Conservation (phyloP, 2,888 invertebrate species). For the Molanna angustata region DNA sequence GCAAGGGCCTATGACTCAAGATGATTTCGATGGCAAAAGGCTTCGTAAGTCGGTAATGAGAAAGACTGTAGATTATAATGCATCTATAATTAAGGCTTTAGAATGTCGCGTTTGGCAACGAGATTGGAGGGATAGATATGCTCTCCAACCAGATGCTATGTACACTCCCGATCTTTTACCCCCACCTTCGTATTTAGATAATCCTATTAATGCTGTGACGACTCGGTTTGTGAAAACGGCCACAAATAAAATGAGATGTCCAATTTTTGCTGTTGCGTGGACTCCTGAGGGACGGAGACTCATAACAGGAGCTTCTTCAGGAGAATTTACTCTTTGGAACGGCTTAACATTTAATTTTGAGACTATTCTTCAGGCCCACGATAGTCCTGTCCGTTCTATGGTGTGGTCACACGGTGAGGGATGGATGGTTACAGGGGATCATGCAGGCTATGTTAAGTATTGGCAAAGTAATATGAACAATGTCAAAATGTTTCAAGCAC, state of each 20-base stretch:
- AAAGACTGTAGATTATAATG: conserved; percentile 97
- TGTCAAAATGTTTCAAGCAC: conserved; percentile 99
- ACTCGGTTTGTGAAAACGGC: conserved; percentile 97
- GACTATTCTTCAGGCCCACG: conserved; percentile 99
- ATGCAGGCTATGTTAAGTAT: conserved; percentile 98
- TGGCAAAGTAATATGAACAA: conserved; percentile 99
- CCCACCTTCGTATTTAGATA: conserved; percentile 90
- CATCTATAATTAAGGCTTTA: conserved; percentile 87
- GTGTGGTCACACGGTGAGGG: conserved; percentile 99
- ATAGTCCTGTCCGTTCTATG: conserved; percentile 98
- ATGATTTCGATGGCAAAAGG: conserved; percentile 94
- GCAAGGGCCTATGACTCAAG: conserved; percentile 64
- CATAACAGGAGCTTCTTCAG: conserved; percentile 98
- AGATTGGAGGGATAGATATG: conserved; percentile 83
- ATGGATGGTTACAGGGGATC: conserved; percentile 99
- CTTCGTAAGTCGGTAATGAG: conserved; percentile 94
- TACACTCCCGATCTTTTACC: conserved; percentile 93
- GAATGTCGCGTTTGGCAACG: conserved; percentile 96
- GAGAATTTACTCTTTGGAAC: conserved; percentile 99
- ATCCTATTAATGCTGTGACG: conserved; percentile 95
- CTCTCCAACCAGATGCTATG: conserved; percentile 92
- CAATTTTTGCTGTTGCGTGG: conserved; percentile 98
- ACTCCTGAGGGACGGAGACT: conserved; percentile 97
- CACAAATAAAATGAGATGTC: conserved; percentile 99
- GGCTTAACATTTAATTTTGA: conserved; percentile 99